phyloP scores from a whole-genome alignment of 2,888 invertebrate genomes.

The Meteorus cinctellus region DNA sequence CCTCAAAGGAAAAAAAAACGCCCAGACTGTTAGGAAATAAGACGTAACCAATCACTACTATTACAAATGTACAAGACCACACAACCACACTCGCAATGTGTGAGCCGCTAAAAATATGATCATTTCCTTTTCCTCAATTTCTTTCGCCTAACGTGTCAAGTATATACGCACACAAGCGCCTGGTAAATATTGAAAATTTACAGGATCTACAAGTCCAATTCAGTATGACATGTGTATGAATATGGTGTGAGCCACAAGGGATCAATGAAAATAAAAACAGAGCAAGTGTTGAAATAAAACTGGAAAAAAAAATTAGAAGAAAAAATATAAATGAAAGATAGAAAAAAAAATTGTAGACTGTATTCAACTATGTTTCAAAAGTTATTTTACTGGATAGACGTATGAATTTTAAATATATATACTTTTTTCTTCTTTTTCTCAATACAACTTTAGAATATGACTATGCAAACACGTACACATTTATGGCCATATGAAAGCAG shows the following conservation, averaged over 20 bases:
- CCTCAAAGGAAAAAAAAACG: constrained; percentile 37
- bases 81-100: background rate
- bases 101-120: constrained; percentile 48
- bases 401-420: constrained; percentile 14
- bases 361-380: constrained; percentile 2
- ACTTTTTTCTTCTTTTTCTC: constrained; percentile 13
- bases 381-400: constrained; percentile 12
- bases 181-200: background rate
- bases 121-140: constrained; percentile 27
- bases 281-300: background rate
- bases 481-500: constrained; percentile 1
- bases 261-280: constrained; percentile 8
- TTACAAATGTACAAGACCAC: constrained; percentile 44
- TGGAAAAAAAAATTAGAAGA: background rate
- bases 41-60: constrained; percentile 57
- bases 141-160: background rate
- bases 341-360: background rate
- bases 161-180: background rate
- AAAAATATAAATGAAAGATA: constrained; percentile 1
- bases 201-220: background rate
- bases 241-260: background rate
- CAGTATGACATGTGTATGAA: background rate
- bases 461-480: background rate
- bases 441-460: background rate
- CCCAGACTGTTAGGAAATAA: constrained; percentile 41